A percentile compares a stretch with the other conserved stretches of the same genome.
These are phyloP conservation scores for Heliconius himera DNA, from an alignment of 1,140 invertebrate genomes.

Conservation along the genomic window DNA sequence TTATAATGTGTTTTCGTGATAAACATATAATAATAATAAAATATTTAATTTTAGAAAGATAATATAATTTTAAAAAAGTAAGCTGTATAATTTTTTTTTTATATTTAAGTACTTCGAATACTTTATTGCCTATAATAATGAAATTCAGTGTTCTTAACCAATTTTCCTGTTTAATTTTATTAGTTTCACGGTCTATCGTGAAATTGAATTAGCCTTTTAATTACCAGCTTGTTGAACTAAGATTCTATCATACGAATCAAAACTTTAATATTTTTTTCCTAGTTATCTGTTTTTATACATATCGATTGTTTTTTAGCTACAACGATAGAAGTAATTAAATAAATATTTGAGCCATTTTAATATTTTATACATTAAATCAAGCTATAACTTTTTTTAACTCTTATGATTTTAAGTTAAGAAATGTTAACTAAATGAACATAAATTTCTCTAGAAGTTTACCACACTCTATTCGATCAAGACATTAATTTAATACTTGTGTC, in stretches of 20 bases:
- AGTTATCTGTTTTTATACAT: constrained; percentile 10
- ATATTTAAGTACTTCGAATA: neutral
- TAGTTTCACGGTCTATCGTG: constrained; percentile 36
- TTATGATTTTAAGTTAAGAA: too few species aligned
- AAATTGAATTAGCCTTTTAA: constrained; percentile 38
- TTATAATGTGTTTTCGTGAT: constrained; percentile 21
- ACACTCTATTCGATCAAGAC: too few species aligned
- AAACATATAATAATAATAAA: neutral
- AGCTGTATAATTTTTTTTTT: too few species aligned
- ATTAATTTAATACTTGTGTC: too few species aligned
- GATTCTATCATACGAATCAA: neutral
- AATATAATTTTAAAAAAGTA: too few species aligned
- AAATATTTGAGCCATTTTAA: too few species aligned
- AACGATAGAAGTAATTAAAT: too few species aligned
- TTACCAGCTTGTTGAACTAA: constrained; percentile 30
- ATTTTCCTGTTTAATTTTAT: constrained; percentile 11
- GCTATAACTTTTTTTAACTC: too few species aligned
- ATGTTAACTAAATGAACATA: too few species aligned
- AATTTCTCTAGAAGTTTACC: too few species aligned
- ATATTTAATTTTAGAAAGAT: neutral
- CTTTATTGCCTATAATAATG: neutral
- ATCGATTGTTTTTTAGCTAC: neutral
- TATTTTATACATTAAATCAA: too few species aligned
- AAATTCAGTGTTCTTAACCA: neutral
- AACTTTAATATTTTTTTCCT: constrained; percentile 11